These are phyloP conservation scores for Trachymyrmex septentrionalis DNA, from an alignment of 1,140 invertebrate genomes.

Conservation along the genomic window DNA sequence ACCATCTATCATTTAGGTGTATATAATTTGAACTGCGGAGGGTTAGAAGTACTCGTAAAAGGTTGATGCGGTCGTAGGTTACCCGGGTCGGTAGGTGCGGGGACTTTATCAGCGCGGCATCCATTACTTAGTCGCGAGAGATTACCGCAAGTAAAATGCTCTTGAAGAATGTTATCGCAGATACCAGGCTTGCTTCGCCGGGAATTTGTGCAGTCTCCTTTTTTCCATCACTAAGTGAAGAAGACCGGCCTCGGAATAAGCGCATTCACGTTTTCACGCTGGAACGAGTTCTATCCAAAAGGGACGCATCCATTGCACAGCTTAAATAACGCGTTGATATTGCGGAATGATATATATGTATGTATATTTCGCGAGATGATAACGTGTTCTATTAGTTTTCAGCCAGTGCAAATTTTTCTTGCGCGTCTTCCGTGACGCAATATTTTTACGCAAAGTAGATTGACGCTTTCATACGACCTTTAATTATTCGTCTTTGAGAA, in stretches of 20 bases:
- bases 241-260: background rate
- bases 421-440: background rate
- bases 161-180: conserved; percentile 76
- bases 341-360: background rate
- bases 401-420: background rate
- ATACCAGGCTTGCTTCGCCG: conserved; percentile 62
- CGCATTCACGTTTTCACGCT: background rate
- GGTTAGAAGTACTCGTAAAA: conserved; percentile 70
- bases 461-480: background rate
- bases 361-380: background rate
- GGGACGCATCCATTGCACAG: conserved; percentile 15
- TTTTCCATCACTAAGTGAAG: background rate
- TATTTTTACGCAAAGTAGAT: background rate
- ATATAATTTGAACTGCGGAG: conserved; percentile 76
- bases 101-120: conserved; percentile 77
- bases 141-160: conserved; percentile 73
- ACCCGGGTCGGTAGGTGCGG: conserved; percentile 34
- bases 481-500: background rate
- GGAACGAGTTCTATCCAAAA: conserved; percentile 25
- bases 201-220: conserved; percentile 58
- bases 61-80: conserved; percentile 67
- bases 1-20: conserved; percentile 80
- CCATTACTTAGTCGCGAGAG: conserved; percentile 79
- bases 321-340: background rate
- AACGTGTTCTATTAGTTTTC: conserved; percentile 21